Conservation (phyloP, 2,888 invertebrate genomes). For the Hoplodrina blanda region DNA sequence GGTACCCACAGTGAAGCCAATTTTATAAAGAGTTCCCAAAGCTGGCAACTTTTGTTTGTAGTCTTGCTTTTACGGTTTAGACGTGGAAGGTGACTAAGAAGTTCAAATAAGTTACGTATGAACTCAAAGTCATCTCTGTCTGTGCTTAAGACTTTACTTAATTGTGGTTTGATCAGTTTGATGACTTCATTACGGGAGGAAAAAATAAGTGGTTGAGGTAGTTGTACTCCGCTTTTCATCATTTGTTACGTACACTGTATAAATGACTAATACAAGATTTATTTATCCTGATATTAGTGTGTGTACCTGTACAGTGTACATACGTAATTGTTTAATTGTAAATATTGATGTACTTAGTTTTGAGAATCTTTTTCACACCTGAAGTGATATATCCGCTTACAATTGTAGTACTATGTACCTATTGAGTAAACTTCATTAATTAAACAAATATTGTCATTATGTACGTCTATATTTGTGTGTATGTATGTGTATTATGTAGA, state of each 20-base stretch:
- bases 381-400: conserved; percentile 4
- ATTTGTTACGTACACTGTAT: not conserved
- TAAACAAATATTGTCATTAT: conserved; percentile 18
- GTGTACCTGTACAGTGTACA: not conserved
- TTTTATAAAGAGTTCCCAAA: not conserved
- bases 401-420: not conserved
- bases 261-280: conserved; percentile 4
- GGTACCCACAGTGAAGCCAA: not conserved
- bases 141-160: not conserved
- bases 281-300: not conserved
- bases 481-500: not conserved
- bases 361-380: not conserved
- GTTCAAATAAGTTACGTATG: not conserved
- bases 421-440: conserved; percentile 18
- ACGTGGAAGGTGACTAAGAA: no score
- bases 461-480: not conserved
- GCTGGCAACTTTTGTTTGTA: not conserved
- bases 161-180: not conserved
- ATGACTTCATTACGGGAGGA: not conserved
- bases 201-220: not conserved
- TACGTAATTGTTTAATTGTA: not conserved
- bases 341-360: conserved; percentile 8
- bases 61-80: not conserved
- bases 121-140: not conserved
- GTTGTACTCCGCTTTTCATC: not conserved